Base-by-base conservation (phyloP, 1,140 invertebrate genomes). In the Trichomalopsis sarcophagae region DNA sequence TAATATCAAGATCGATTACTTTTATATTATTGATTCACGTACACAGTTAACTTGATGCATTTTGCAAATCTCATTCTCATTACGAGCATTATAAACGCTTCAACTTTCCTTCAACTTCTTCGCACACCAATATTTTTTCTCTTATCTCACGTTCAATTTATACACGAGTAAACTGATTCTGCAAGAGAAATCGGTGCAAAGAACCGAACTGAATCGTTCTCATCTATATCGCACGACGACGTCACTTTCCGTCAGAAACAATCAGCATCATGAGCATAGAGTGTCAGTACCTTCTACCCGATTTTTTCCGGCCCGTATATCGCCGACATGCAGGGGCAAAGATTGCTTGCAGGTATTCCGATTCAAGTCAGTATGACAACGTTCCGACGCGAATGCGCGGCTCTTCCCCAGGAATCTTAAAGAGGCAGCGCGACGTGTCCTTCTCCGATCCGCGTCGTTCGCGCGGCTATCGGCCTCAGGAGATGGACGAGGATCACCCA, bases 361-460 rank as follows among this genome's bases (percentile, higher is more conserved):
- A 93, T 84, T 91, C 90, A 78, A 93, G 93, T 87, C 92, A 93
- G 66, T 93, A 93, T 88, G 93, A 93, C 88, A 93, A 93, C 87
- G 91, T 93, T 71, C 92, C 93, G 36, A 90, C 91, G 23, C 89
- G 91, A 55, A 92, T 93, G 90, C 90, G 87, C 84, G 88, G 89
- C 69, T 87, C 88, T 55, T 90, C 91, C 71, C 89, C 91, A 55
- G 89, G 90, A 71, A 91, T 90, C 81, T 87, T 91, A 84, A 93
- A 90, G 81, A 89, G 87, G 74, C 87, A 87, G 86, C 91, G 91
- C 40, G 93, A 93, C 81, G 90, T 89, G 40, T 91, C 88, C 73
- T 93, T 91, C 86, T 91, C 87, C 71, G 88, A 90, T 87, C 91
- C 90, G 74, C 89, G 89, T 71, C 90, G 91, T 44, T 89, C 89